Evolutionary conservation across 92 coral and sea anemone species (phyloP).

Genomic region (Micromussa lordhowensis): DNA sequence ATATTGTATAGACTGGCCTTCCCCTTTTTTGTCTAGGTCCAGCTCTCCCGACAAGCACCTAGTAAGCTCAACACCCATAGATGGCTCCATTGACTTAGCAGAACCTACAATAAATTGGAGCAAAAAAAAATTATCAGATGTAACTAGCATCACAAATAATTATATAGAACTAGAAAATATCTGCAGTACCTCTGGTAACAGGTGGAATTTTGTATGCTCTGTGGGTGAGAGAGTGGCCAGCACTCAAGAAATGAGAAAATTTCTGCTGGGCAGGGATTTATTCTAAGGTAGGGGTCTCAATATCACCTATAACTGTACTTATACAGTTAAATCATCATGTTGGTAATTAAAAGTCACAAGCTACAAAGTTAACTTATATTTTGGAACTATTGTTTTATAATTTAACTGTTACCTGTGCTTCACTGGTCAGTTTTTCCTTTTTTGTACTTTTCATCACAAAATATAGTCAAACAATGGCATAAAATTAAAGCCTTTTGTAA

Average conservation of each 20-base stretch:
- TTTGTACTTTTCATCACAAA: too few relatives aligned
- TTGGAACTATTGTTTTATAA: too few relatives aligned
- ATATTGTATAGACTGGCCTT: background rate
- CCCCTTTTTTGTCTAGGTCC: conserved; percentile 15
- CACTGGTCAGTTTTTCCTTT: too few relatives aligned
- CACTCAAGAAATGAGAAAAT: background rate
- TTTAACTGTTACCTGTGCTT: background rate
- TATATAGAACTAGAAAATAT: background rate
- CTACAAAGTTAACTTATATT: too few relatives aligned
- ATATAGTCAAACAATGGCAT: too few relatives aligned
- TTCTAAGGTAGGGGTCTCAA: too few relatives aligned
- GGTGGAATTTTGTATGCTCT: background rate
- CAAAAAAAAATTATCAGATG: background rate
- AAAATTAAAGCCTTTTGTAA: too few relatives aligned
- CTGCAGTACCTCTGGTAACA: background rate
- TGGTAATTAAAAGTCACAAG: too few relatives aligned
- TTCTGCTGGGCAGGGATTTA: too few relatives aligned
- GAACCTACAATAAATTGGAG: conserved; percentile 20
- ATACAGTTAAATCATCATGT: too few relatives aligned
- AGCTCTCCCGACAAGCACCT: conserved; percentile 5
- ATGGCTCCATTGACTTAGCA: conserved; percentile 50
- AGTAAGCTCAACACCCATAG: conserved; percentile 29
- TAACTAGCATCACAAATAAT: background rate
- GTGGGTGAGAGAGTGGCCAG: background rate
- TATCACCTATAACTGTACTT: too few relatives aligned